Percentiles rank a stretch among this genome's conserved stretches.
phyloP scores from a whole-genome alignment of 2,888 invertebrate genomes.

The Oligia latruncula region DNA sequence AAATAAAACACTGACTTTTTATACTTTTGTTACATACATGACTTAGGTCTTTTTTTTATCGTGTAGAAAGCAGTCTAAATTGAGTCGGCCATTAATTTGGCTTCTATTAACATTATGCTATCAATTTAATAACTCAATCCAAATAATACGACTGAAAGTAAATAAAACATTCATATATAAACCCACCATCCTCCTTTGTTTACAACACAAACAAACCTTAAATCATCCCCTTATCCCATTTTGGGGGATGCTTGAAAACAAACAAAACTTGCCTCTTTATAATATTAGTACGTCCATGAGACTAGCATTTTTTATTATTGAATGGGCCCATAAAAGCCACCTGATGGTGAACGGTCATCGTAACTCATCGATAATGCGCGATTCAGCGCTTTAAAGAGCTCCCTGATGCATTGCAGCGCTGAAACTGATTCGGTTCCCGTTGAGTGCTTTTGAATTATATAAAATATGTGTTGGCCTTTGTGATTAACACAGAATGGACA shows the following conservation, averaged over 20 bases:
- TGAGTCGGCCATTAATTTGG: not conserved
- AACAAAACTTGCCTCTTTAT: slow-evolving; percentile 56
- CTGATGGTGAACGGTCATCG: slow-evolving; percentile 67
- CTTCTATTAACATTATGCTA: not conserved
- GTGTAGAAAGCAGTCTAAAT: not conserved
- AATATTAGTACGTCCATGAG: slow-evolving; percentile 40
- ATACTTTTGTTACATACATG: no score
- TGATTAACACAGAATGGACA: slow-evolving; percentile 43
- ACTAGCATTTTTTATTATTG: slow-evolving; percentile 63
- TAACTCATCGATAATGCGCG: slow-evolving; percentile 69
- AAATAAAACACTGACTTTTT: no score
- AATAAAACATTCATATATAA: not conserved
- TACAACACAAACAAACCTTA: slow-evolving; percentile 32
- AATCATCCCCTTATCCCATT: slow-evolving; percentile 38
- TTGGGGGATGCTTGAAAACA: slow-evolving; percentile 28
- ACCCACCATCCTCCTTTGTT: slow-evolving; percentile 13
- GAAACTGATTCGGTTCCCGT: slow-evolving; percentile 60
- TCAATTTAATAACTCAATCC: not conserved
- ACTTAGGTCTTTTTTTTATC: no score
- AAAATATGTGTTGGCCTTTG: slow-evolving; percentile 53
- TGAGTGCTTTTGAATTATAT: slow-evolving; percentile 58
- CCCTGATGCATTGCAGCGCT: slow-evolving; percentile 67
- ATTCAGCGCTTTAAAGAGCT: slow-evolving; percentile 67
- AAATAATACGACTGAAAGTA: not conserved
- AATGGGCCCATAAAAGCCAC: slow-evolving; percentile 66